Conservation (phyloP, 1,140 invertebrate genomes). For the Orius insidiosus region DNA sequence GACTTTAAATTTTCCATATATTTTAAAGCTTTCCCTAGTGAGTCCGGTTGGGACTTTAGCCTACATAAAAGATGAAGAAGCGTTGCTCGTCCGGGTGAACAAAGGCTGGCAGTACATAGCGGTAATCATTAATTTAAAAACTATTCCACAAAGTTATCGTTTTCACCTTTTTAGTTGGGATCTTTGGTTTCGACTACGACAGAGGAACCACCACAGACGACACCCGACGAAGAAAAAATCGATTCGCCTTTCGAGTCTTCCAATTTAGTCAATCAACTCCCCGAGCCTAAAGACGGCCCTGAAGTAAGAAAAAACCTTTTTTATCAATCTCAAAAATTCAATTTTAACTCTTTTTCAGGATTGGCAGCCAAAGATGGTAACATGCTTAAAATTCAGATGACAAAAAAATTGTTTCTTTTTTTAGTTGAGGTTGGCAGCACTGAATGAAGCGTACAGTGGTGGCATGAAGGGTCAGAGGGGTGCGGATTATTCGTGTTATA, state of each 20-base stretch:
- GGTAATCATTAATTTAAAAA: conserved; percentile 36
- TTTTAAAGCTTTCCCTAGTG: conserved; percentile 22
- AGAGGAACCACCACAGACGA: conserved; percentile 41
- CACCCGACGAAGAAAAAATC: conserved; percentile 32
- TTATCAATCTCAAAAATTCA: no score
- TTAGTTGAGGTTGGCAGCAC: conserved; percentile 76
- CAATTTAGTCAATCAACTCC: conserved; percentile 53
- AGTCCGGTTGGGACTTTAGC: conserved; percentile 79
- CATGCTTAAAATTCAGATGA: no score
- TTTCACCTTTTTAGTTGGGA: conserved; percentile 49
- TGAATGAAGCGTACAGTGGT: conserved; percentile 80
- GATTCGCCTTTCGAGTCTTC: conserved; percentile 61
- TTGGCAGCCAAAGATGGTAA: no score
- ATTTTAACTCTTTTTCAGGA: no score
- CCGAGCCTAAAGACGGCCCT: not conserved
- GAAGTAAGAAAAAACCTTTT: no score
- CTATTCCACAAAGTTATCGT: no score
- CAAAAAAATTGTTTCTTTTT: no score
- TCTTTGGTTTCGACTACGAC: conserved; percentile 55
- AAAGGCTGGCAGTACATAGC: conserved; percentile 84
- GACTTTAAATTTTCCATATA: no score
- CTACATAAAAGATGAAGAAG: conserved; percentile 80
- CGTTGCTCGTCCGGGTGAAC: conserved; percentile 68
- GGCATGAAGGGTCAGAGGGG: conserved; percentile 81
- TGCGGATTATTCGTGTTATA: conserved; percentile 85